Evolutionary conservation across 30 jellyfish, hydroid and myxozoan species (phyloP), one percentile per base, ranked within the genome.

Genomic region (Pseudorhiza aurosa): DNA sequence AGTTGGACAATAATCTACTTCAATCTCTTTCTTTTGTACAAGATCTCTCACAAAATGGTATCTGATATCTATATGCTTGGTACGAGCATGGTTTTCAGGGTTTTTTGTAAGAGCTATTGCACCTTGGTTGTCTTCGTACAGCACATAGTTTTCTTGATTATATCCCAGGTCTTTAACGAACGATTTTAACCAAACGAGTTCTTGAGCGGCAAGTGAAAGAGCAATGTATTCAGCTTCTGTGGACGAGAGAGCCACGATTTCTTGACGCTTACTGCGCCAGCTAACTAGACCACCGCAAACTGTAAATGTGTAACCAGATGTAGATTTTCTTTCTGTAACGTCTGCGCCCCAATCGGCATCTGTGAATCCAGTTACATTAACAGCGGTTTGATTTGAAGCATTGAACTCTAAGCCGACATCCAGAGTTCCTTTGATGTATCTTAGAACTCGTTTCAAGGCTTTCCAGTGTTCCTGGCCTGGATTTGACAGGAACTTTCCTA

Each of bases 291-390:
- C 39, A 49, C 50, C 55, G 21, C 88, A 82, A 31, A 50, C 39
- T 83, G 42, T 29, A 62, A 62, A 83, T 2, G 71, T 82, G 30
- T 70, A 72, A 2, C 88, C 95, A 39, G 88, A 68, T 9, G 82
- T 69, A 9, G 87, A 82, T 8, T 51, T 5, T 17, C 94, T 55
- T 30, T 79, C 1, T 22, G 40, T 77, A 21, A 31, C 63, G 58
- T 69, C 95, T 2, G 88, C 95, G 0, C 67, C 88, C 95, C 87
- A 71, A 46, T 68, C 88, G 36, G 88, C 88, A 68, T 57, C 82
- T 36, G 82, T 63, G 24, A 42, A 68, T 10, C 88, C 81, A 81
- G 67, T 40, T 5, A 57, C 55, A 19, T 35, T 65, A 51, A 53
- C 81, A 42, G 55, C 43, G 22, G 37, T 43, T 26, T 58, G 42